Evolutionary conservation across 2,797 vertebrate genomes (phyloP).

Genomic region (Aphelocoma californica): DNA sequence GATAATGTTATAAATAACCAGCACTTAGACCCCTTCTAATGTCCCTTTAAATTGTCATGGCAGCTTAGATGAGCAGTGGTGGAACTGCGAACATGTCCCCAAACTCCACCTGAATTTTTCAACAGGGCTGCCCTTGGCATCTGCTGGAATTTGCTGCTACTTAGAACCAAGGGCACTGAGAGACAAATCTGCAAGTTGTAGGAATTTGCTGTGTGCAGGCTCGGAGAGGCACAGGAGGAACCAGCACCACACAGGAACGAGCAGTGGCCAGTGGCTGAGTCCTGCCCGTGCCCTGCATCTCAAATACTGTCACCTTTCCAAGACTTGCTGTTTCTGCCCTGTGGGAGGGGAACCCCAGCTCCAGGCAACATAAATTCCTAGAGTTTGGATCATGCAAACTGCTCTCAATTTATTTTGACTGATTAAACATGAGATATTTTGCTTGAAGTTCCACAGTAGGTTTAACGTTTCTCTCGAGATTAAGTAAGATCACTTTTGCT

Average conservation of each 20-base stretch:
- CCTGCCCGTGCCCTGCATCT: background rate
- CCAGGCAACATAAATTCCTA: background rate
- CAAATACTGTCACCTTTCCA: background rate
- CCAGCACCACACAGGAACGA: background rate
- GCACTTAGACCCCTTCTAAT: background rate
- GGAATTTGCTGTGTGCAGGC: background rate
- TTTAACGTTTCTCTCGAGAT: background rate
- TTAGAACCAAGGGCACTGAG: background rate
- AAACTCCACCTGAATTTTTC: background rate
- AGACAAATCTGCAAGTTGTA: background rate
- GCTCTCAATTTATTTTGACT: background rate
- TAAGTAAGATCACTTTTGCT: background rate
- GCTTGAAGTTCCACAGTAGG: background rate
- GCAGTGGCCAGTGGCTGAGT: background rate
- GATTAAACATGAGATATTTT: constrained; percentile 13
- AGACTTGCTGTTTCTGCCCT: background rate
- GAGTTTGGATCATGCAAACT: background rate
- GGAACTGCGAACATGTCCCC: background rate
- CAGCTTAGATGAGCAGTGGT: background rate
- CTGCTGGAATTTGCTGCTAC: background rate
- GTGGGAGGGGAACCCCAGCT: background rate
- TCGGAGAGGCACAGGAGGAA: background rate
- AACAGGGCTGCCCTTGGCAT: background rate
- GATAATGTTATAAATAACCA: background rate
- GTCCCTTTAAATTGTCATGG: background rate